phyloP scores from a whole-genome alignment of 2,888 invertebrate species.

The Byasa hedistus region DNA sequence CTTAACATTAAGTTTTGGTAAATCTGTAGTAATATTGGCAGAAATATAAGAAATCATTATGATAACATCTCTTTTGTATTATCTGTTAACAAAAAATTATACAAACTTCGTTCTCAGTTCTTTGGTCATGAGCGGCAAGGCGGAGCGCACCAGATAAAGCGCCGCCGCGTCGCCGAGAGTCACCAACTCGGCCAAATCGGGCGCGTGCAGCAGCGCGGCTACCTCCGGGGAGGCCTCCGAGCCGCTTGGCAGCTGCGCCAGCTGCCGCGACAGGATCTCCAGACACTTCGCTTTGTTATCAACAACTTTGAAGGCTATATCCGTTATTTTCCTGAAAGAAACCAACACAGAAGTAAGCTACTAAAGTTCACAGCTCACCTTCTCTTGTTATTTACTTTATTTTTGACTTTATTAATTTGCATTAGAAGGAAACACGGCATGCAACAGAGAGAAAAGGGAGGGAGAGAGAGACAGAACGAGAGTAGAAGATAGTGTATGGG shows the following conservation, averaged over 20 bases:
- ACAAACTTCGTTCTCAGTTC: slow-evolving; percentile 30
- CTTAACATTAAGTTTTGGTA: no score
- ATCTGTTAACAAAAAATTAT: neutral
- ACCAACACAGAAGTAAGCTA: neutral
- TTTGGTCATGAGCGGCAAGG: slow-evolving; percentile 38
- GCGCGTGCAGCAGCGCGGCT: slow-evolving; percentile 41
- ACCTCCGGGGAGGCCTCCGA: slow-evolving; percentile 19
- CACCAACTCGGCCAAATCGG: slow-evolving; percentile 36
- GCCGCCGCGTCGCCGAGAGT: slow-evolving; percentile 30
- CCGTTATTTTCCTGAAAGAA: slow-evolving; percentile 41
- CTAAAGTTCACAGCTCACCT: no score
- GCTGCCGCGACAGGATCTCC: slow-evolving; percentile 46
- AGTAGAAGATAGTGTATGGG: no score
- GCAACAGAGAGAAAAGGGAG: no score
- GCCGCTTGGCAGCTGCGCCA: neutral
- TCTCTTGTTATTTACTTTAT: no score
- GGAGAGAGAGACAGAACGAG: no score
- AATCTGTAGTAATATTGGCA: no score
- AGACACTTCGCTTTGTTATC: slow-evolving; percentile 49
- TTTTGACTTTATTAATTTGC: no score
- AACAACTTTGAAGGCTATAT: slow-evolving; percentile 41
- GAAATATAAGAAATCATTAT: no score
- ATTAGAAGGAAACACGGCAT: no score
- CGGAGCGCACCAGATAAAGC: slow-evolving; percentile 36
- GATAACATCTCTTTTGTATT: no score